Evolutionary conservation across 2,113 vertebrate species (phyloP).

Genomic region (Himantopus leucocephalus): DNA sequence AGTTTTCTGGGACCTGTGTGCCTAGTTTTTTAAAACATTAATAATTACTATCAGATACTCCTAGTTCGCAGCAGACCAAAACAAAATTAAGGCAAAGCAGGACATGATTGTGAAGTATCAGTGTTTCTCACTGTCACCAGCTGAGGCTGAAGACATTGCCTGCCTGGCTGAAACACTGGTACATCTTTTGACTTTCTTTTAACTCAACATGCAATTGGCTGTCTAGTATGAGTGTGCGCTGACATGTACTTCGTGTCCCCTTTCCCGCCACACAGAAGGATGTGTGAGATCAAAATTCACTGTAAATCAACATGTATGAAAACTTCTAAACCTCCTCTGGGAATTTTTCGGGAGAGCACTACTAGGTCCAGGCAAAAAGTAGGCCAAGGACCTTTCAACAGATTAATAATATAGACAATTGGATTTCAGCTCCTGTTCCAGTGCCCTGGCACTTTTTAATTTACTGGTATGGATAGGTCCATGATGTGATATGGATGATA

Average conservation of each 20-base stretch:
- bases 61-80: background rate
- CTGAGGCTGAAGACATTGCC: background rate
- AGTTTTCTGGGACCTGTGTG: background rate
- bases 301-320: background rate
- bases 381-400: background rate
- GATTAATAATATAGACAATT: background rate
- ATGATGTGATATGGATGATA: background rate
- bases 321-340: background rate
- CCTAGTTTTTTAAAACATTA: background rate
- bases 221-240: background rate
- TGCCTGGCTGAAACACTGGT: background rate
- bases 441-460: background rate
- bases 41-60: background rate
- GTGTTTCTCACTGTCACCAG: background rate
- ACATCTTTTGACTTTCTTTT: background rate
- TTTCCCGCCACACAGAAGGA: background rate
- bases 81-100: background rate
- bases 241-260: background rate
- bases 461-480: background rate
- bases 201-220: background rate
- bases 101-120: background rate
- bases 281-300: background rate
- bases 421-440: background rate
- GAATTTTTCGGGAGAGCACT: background rate
- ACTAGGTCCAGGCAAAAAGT: background rate